phyloP scores from a whole-genome alignment of 2,113 vertebrate species.

The Calyptomena viridis region DNA sequence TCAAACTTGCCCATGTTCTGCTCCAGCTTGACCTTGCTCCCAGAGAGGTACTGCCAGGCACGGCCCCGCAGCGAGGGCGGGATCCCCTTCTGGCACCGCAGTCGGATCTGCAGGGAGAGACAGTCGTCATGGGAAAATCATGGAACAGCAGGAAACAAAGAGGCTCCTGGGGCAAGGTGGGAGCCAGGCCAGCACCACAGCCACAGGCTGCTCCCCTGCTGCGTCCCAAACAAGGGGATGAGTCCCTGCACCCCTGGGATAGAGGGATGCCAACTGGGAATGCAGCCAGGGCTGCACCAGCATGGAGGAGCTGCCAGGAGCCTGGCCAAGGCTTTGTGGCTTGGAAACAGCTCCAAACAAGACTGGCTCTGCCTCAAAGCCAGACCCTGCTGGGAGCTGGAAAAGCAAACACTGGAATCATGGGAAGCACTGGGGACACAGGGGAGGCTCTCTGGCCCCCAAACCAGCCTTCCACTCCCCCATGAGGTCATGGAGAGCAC shows the following conservation, averaged over 20 bases:
- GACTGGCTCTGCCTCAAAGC: neutral
- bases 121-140: rapidly evolving
- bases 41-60: conserved; percentile 96
- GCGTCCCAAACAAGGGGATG: neutral
- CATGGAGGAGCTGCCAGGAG: neutral
- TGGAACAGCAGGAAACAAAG: rapidly evolving
- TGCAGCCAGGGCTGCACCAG: neutral
- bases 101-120: conserved; percentile 81
- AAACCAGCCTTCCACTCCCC: neutral
- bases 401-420: neutral
- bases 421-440: neutral
- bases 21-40: conserved; percentile 92
- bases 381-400: neutral
- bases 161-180: neutral
- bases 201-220: neutral
- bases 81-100: conserved; percentile 98
- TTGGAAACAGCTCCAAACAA: neutral
- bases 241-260: neutral
- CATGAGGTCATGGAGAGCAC: rapidly evolving
- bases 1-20: conserved; percentile 90
- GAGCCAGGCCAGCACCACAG: neutral
- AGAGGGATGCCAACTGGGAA: neutral
- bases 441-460: neutral
- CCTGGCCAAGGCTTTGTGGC: neutral
- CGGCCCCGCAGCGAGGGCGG: conserved; percentile 92